phyloP scores from a whole-genome alignment of 2,113 vertebrate species.

The Nansenia antarctica region DNA sequence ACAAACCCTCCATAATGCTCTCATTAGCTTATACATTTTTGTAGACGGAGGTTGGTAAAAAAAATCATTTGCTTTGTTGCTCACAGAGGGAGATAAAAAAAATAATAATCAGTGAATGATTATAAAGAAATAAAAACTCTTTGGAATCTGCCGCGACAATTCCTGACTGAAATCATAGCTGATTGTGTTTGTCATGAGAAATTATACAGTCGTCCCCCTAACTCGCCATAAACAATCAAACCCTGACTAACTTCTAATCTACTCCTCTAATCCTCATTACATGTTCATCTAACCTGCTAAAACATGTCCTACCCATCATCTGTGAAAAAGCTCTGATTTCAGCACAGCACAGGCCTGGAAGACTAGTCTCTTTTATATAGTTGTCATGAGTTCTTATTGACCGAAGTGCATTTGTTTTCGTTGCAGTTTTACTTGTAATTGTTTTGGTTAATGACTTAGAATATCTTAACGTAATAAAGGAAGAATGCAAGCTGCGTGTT shows the following conservation, averaged over 20 bases:
- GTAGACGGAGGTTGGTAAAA: slow-evolving; percentile 56
- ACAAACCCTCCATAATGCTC: slow-evolving; percentile 55
- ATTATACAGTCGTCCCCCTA: slow-evolving; percentile 53
- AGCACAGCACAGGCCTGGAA: slow-evolving; percentile 42
- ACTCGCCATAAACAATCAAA: slow-evolving; percentile 71
- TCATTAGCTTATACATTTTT: slow-evolving; percentile 86
- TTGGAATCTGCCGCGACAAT: slow-evolving; percentile 84
- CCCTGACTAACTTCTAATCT: slow-evolving; percentile 75
- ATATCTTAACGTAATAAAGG: slow-evolving; percentile 26
- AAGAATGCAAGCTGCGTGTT: slow-evolving; percentile 57
- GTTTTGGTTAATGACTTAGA: slow-evolving; percentile 59
- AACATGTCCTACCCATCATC: slow-evolving; percentile 74
- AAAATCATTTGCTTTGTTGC: slow-evolving; percentile 67
- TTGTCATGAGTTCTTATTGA: slow-evolving; percentile 25
- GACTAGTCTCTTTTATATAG: too few species aligned
- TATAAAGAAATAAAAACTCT: too few species aligned
- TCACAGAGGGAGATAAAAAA: slow-evolving; percentile 68
- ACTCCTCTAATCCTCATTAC: slow-evolving; percentile 76
- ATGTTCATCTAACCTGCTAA: slow-evolving; percentile 78
- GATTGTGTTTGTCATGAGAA: slow-evolving; percentile 72
- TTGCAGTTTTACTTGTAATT: slow-evolving; percentile 37
- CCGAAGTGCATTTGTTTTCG: slow-evolving; percentile 49
- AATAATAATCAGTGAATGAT: too few species aligned
- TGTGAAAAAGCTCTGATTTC: slow-evolving; percentile 62
- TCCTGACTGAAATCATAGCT: slow-evolving; percentile 70